Evolutionary conservation across 1,140 invertebrate genomes (phyloP), one percentile per base, ranked within the genome.

Genomic region (Drosophila azteca): DNA sequence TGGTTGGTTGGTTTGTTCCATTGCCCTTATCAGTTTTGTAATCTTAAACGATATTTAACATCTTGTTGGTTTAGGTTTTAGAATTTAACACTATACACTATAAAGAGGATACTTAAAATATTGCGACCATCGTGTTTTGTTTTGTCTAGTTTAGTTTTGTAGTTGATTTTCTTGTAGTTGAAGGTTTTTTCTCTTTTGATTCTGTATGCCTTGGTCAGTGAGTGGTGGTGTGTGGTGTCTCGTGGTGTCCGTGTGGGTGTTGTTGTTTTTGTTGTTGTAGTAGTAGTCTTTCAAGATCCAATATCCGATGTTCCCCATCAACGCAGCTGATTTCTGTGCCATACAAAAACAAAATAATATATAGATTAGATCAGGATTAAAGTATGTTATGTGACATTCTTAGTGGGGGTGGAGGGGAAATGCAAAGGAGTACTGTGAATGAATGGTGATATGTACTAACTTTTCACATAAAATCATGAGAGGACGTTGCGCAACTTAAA

Each of bases 71-170:
- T 83, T 84, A 64, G 41, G 66, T 66, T 77, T 59, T 59, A 59
- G 60, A 74, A 59, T 75, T 85, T 87, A 87, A 87, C 82, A 87
- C 82, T 87, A 87, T 87, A 87, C 82, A 87, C 83, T 87, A 87
- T 76, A 70, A 87, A 87, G 79, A 88, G 64, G 83, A 68, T 85
- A 75, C 82, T 87, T 87, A 87, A 87, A 74, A 68, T 87, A 87
- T 87, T 87, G 82, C 82, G 82, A 87, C 82, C 82, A 82, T 87
- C 83, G 70, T 83, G 79, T 88, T 81, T 72, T 75, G 43, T 52
- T 44, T 45, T 51, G 43, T 49, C 66, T 79, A 43, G 54, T 82
- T 76, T 74, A 74, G 60, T 73, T 74, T 74, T 75, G 70, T 75
- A 75, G 71, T 89, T 87, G 74, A 75, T 65, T 60, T 49, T 63